Base-by-base conservation (phyloP, 2,888 invertebrate species). In the Polylopha cassiicola region DNA sequence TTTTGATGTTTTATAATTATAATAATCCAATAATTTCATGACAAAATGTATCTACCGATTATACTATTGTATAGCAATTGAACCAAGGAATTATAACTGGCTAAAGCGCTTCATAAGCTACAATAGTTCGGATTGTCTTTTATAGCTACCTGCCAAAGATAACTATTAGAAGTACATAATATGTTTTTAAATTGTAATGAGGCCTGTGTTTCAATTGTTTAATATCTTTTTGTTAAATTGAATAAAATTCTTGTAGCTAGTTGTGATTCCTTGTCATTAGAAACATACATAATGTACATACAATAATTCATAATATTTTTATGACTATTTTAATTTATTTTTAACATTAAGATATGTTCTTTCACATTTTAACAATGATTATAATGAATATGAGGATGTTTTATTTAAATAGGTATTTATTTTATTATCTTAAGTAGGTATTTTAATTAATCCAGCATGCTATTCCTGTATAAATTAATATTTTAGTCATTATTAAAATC, bases 321-420 rank as follows among this genome's bases (percentile, higher is more conserved):
- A 60, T 53, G 58, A 62, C 37, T 48, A 47, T 49, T 65, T 58
- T 63, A 70, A 66, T 63, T 70, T 64, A 66, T 65, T 61, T 37
- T 37, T 41, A 41, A 41, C 30, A 36, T 7, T 54, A 54, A 70
- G 73, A 70, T 61, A 69, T 67, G 63, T 67, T 61, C 66, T 66
- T 60, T 64, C 67, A 66, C 73, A 68, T 80, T 74, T 74, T 80
- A 77, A 78, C 73, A 71, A 66, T 56, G 64, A 66, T 65, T 67
- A 65, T 68, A 30, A 41, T 41, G 23, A 15, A 31, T n/a, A 38
- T 24, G 69, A 65, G 57, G 70, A 73, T 74, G 70, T 63, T 72
- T 73, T 76, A 74, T 77, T 79, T 70, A 72, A 72, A 72, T 75
- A 73, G 66, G 65, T 79, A 84, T 81, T 82, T 82, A 82, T 81